Conservation (phyloP, 2,888 invertebrate species). For the Imbricaverruca yamaguchii region DNA sequence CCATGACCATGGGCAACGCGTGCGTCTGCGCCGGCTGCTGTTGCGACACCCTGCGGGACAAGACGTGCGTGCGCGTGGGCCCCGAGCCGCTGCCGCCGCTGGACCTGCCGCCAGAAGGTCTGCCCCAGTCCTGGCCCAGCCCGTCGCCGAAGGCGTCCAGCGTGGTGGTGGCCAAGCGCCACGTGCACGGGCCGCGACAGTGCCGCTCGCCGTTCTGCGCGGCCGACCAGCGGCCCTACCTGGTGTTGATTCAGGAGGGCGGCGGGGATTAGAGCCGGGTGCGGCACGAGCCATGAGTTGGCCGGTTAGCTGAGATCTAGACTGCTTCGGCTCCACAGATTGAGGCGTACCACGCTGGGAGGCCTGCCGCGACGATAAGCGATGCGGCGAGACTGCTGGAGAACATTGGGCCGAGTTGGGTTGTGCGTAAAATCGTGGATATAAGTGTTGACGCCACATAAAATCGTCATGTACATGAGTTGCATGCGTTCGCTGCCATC, state of each 20-base stretch:
- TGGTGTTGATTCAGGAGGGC: neutral
- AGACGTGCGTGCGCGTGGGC: neutral
- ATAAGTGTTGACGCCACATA: too few species aligned
- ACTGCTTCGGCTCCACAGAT: too few species aligned
- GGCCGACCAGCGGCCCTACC: neutral
- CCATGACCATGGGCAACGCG: constrained; percentile 8
- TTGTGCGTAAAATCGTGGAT: too few species aligned
- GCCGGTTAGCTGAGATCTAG: too few species aligned
- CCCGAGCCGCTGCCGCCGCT: neutral
- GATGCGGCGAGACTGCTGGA: too few species aligned
- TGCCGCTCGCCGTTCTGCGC: constrained; percentile 12
- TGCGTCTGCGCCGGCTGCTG: constrained; percentile 10
- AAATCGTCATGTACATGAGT: too few species aligned
- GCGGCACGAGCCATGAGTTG: too few species aligned
- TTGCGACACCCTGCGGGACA: neutral
- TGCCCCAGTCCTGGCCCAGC: constrained; percentile 22
- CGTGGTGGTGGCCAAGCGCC: constrained; percentile 55
- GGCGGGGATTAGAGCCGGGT: neutral
- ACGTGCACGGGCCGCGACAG: neutral
- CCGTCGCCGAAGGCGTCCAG: constrained; percentile 45
- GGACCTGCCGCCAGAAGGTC: neutral
- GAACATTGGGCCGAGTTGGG: too few species aligned
- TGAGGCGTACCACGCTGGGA: too few species aligned
- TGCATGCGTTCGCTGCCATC: too few species aligned
- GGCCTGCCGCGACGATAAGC: too few species aligned